Evolutionary conservation across 2,113 vertebrate species (phyloP), one percentile per base, ranked within the genome.

Genomic region (Balaeniceps rex): DNA sequence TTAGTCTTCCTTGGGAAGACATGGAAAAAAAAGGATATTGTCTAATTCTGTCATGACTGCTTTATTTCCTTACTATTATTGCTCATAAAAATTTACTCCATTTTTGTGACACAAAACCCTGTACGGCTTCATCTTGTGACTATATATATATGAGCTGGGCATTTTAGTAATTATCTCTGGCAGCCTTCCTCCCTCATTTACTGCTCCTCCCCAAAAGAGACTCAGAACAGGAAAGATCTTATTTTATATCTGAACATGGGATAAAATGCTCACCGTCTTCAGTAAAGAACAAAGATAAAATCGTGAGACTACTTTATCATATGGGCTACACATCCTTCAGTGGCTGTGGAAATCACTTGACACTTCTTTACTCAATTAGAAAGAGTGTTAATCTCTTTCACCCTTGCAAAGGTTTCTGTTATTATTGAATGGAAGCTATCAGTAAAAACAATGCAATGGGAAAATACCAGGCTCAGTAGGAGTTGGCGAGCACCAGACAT

Each of bases 401-500:
- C 23, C 83, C 66, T 88, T 90, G 68, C 78, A 76, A 76, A 83
- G 93, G 86, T 74, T 81, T 58, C 87, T 86, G 66, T 77, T 92
- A 38, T 65, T 80, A 88, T 22, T 95, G 82, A 94, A 55, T 93
- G 66, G 70, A 91, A 94, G 70, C 81, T 93, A 89, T 91, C 93
- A 89, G 83, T 76, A 87, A 87, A 83, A 93, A 94, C 87, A 94
- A 94, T 80, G 93, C 96, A 96, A 54, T 96, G 87, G 78, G 95
- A 95, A 97, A 97, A 97, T 93, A 95, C 84, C 84, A 94, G 91
- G 89, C 96, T 95, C 93, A 80, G 91, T 83, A 87, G 94, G 93
- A 95, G 91, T 0, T 96, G 95, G 93, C 61, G 6, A 80, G 58
- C 60, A 93, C 21, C 83, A 95, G 90, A 88, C 91, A 84, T 71